Evolutionary conservation across 2,797 vertebrate genomes (phyloP).

Genomic region (Euthynnus affinis): DNA sequence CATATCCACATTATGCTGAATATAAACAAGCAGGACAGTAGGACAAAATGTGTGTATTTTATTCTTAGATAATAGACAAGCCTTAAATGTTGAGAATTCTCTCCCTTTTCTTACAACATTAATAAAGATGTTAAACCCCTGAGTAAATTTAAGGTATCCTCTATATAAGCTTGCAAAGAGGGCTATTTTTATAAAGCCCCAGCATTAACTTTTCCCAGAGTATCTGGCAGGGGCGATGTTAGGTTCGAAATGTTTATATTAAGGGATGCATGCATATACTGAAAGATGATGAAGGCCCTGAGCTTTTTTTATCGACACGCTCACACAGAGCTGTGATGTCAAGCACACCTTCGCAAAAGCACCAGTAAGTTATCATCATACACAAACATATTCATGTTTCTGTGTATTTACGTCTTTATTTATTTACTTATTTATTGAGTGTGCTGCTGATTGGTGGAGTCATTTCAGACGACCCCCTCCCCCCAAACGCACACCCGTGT

Average conservation of each 20-base stretch:
- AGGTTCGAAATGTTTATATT: background rate
- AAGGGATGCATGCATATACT: background rate
- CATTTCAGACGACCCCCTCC: conserved; percentile 1
- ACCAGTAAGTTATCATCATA: no score
- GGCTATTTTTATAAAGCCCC: background rate
- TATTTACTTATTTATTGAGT: conserved; percentile 37
- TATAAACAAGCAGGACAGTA: no score
- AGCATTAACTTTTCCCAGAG: background rate
- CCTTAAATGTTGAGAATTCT: background rate
- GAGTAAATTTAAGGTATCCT: background rate
- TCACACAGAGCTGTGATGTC: no score
- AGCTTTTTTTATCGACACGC: background rate
- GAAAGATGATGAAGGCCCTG: background rate
- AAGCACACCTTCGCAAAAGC: background rate
- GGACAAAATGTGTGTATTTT: background rate
- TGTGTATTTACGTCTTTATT: background rate
- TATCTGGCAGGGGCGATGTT: background rate
- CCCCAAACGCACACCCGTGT: background rate
- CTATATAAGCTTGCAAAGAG: background rate
- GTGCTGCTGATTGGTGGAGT: conserved; percentile 28
- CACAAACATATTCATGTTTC: background rate
- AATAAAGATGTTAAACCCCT: background rate
- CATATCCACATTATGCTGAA: background rate
- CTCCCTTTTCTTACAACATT: background rate
- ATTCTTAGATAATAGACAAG: background rate